A percentile compares a stretch with the other conserved stretches of the same genome.
Evolutionary conservation across 2,797 vertebrate genomes (phyloP).

Genomic region (Lepus oiostolus): DNA sequence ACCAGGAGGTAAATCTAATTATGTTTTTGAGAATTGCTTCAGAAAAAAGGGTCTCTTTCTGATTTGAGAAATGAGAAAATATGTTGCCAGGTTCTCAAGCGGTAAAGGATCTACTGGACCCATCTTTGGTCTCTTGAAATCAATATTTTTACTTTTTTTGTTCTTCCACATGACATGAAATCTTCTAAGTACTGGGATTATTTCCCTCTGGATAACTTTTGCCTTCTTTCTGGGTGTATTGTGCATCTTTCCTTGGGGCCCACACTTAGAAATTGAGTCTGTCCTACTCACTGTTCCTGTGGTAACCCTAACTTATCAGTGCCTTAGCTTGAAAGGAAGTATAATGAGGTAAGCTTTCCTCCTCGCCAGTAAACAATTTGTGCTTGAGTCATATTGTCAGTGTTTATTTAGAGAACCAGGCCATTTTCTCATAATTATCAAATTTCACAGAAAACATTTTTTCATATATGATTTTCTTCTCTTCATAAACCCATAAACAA

Average conservation of each 20-base stretch:
- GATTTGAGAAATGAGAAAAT: neutral
- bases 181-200: neutral
- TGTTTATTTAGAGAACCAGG: neutral
- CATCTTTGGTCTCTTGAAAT: neutral
- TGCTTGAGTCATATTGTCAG: neutral
- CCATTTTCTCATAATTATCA: neutral
- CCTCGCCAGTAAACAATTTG: neutral
- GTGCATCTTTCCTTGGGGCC: neutral
- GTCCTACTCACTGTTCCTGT: neutral
- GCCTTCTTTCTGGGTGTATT: neutral
- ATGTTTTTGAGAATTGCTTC: slow-evolving; percentile 23
- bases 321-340: neutral
- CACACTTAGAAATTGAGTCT: neutral
- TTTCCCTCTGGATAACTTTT: neutral
- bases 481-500: neutral
- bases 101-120: neutral
- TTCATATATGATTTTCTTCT: slow-evolving; percentile 10
- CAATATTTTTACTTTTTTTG: neutral
- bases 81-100: neutral
- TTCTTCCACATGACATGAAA: neutral
- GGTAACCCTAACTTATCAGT: neutral
- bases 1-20: neutral
- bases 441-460: slow-evolving; percentile 1
- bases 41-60: neutral
- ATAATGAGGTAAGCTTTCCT: neutral